A percentile compares a stretch with the other conserved stretches of the same genome.
Evolutionary conservation across 2,888 invertebrate genomes (phyloP).

Genomic region (Odontocolon sp.): DNA sequence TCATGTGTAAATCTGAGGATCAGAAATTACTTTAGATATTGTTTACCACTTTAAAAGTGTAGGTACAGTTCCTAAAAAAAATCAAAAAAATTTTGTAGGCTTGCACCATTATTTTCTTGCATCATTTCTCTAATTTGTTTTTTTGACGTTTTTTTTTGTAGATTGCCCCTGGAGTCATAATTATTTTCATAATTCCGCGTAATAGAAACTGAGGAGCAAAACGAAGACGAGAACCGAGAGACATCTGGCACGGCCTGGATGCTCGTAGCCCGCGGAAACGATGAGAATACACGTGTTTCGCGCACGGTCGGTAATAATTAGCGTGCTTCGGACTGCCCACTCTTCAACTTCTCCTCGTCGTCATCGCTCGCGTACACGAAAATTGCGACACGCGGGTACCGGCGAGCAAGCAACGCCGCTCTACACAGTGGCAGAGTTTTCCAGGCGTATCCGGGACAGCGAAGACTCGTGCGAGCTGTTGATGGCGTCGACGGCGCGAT

Average conservation of each 20-base stretch:
- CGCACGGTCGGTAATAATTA: constrained; percentile 21
- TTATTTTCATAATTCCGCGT: neutral
- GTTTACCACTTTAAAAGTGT: too few species aligned
- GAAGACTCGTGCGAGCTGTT: neutral
- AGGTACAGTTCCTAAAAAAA: too few species aligned
- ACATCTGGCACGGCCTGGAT: neutral
- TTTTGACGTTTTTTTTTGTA: too few species aligned
- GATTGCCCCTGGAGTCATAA: neutral
- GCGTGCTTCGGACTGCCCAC: constrained; percentile 1
- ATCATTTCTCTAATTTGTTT: too few species aligned
- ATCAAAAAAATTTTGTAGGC: too few species aligned
- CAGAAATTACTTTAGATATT: too few species aligned
- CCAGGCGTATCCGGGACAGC: constrained; percentile 36
- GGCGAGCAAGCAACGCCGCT: neutral
- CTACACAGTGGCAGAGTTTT: constrained; percentile 27
- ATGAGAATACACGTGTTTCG: neutral
- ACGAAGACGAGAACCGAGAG: neutral
- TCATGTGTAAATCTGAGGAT: too few species aligned
- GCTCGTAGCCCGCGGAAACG: constrained; percentile 1
- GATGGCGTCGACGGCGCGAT: constrained; percentile 11
- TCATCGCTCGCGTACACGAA: neutral
- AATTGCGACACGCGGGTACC: neutral
- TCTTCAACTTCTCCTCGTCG: neutral
- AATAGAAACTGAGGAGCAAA: neutral
- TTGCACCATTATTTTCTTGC: too few species aligned